A percentile compares a stretch with the other conserved stretches of the same genome.
These are phyloP conservation scores for Pseudachorutes palmiensis DNA, from an alignment of 1,140 invertebrate genomes.

Conservation along the genomic window DNA sequence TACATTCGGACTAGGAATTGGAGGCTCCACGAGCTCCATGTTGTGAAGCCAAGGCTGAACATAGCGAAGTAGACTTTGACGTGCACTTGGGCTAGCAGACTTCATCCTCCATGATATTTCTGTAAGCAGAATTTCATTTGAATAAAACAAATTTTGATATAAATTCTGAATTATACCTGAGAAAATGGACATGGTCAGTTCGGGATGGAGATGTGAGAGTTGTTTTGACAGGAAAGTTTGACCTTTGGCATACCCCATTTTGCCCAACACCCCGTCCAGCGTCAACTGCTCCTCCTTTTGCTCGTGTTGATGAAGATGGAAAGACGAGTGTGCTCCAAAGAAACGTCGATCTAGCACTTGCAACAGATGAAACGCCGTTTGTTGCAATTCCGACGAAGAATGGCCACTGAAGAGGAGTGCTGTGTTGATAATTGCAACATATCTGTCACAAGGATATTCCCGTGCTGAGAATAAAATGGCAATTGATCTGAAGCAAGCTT, in stretches of 20 bases:
- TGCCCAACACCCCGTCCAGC: constrained; percentile 71
- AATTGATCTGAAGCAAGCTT: constrained; percentile 89
- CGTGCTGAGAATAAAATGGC: constrained; percentile 92
- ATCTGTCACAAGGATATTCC: constrained; percentile 97
- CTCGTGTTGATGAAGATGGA: constrained; percentile 19
- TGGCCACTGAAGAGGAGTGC: constrained; percentile 92
- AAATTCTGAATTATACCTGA: constrained; percentile 61
- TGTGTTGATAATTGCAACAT: constrained; percentile 94
- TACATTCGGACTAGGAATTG: constrained; percentile 64
- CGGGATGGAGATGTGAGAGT: constrained; percentile 84
- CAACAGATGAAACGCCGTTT: constrained; percentile 85
- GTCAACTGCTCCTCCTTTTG: constrained; percentile 42
- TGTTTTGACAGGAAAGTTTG: constrained; percentile 86
- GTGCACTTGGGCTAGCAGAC: constrained; percentile 81
- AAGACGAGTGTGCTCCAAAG: constrained; percentile 68
- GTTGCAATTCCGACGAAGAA: constrained; percentile 78
- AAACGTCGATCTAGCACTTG: constrained; percentile 91
- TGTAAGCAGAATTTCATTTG: constrained; percentile 42
- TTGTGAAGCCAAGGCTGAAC: constrained; percentile 95
- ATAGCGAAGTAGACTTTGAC: constrained; percentile 82
- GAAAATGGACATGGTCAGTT: constrained; percentile 98
- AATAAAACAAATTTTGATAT: not conserved
- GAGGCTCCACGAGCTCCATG: constrained; percentile 95
- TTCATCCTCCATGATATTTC: constrained; percentile 95
- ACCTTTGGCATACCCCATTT: constrained; percentile 24